phyloP scores from a whole-genome alignment of 2,797 vertebrate species.

The Adrianichthys oophorus region DNA sequence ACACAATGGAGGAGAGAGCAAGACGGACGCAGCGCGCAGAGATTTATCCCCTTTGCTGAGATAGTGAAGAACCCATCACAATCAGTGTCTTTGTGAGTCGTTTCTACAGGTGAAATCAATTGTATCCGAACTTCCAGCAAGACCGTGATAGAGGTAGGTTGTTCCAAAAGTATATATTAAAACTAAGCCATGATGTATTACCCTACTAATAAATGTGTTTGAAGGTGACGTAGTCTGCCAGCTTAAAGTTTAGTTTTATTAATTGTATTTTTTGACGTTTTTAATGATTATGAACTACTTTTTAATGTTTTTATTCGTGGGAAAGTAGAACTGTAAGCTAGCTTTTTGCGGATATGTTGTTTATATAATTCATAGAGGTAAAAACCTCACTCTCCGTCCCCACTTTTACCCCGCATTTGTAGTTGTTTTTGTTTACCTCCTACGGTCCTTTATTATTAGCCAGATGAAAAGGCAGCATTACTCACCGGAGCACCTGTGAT shows the following conservation, averaged over 20 bases:
- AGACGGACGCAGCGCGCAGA: constrained; percentile 26
- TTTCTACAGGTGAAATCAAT: constrained; percentile 4
- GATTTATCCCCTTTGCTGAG: constrained; percentile 1
- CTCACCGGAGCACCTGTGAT: constrained; percentile 66
- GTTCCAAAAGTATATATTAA: neutral
- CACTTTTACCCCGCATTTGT: constrained; percentile 23
- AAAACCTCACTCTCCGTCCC: constrained; percentile 2
- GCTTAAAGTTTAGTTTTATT: neutral
- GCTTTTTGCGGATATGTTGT: too few species aligned
- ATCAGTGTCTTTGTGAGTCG: constrained; percentile 3
- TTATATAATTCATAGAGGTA: neutral
- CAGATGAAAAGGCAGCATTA: constrained; percentile 52
- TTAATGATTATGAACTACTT: too few species aligned
- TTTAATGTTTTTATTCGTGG: too few species aligned
- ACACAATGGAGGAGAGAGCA: constrained; percentile 48
- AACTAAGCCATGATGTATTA: neutral
- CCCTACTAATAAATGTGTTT: too few species aligned
- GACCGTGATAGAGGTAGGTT: constrained; percentile 42
- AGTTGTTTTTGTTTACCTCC: constrained; percentile 66
- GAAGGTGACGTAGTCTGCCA: too few species aligned
- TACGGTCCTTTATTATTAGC: constrained; percentile 65
- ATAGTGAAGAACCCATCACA: constrained; percentile 5
- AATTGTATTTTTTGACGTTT: neutral
- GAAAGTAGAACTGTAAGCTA: too few species aligned
- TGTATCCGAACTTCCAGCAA: constrained; percentile 22